Base-by-base conservation (phyloP, 2,888 invertebrate species). In the Zonitis immaculata region DNA sequence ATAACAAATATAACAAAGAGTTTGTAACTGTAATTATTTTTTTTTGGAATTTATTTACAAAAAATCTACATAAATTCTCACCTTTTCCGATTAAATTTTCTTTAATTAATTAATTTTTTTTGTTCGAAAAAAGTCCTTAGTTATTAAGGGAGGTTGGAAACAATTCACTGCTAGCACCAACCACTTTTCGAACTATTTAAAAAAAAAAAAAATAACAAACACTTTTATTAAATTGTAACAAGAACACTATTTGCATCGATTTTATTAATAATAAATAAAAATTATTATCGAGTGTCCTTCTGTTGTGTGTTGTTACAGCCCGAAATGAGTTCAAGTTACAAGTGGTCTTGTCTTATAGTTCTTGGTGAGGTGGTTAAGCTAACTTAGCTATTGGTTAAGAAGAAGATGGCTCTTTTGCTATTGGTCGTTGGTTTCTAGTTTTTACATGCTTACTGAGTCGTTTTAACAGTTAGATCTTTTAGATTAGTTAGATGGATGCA, bases 321-420 rank as follows among this genome's bases (percentile, higher is more conserved):
- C 67, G 70, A 72, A 73, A 73, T 73, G 73, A 70, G 71, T 69
- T 63, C 70, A 68, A 62, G 60, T 60, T 65, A 67, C 74, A 72
- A 69, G 71, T 69, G 70, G n/a, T 64, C 67, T 65, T 62, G 70
- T 71, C 72, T 74, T 74, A 74, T 74, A 74, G 67, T 63, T 65
- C 60, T 66, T 60, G 61, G 64, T 58, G 61, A 62, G 66, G 59
- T 64, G 64, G 66, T 64, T 64, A 62, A 63, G 66, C 67, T 62
- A 66, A 60, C 65, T 60, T 68, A 69, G 65, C 61, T 66, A 73
- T 73, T 73, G 73, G 73, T 53, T 62, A 63, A 63, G 64, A 66
- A 65, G 67, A 67, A 61, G 66, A 70, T 65, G 65, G 64, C 60
- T 62, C 58, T 52, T 51, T 56, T 62, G 54, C 62, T 56, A 72